These are phyloP conservation scores for Phyllotreta cruciferae DNA, from an alignment of 2,888 invertebrate genomes.

Conservation along the genomic window DNA sequence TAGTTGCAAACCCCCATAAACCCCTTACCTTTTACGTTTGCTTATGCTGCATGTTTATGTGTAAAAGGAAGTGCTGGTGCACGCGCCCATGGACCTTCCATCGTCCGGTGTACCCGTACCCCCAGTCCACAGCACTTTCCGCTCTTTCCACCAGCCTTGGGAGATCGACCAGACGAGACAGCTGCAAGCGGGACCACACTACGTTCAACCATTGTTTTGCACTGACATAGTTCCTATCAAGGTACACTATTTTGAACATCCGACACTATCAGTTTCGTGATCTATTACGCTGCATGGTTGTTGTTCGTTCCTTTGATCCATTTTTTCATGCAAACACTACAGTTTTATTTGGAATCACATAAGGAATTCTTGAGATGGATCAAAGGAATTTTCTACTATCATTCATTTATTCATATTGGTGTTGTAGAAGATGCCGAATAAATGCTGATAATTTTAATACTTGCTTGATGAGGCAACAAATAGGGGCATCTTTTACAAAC, in stretches of 20 bases:
- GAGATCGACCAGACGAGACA: slow-evolving; percentile 70
- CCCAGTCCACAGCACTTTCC: slow-evolving; percentile 63
- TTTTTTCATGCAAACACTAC: not conserved
- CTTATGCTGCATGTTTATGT: slow-evolving; percentile 62
- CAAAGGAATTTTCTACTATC: slow-evolving; percentile 8
- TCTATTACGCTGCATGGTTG: slow-evolving; percentile 1
- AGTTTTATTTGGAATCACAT: not conserved
- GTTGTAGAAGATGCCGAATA: not conserved
- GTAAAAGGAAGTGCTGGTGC: slow-evolving; percentile 62
- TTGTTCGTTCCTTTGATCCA: slow-evolving; percentile 2
- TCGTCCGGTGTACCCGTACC: slow-evolving; percentile 56
- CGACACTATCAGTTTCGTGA: slow-evolving; percentile 17
- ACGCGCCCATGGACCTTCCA: slow-evolving; percentile 60
- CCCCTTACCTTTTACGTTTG: slow-evolving; percentile 43
- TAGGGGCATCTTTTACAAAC: not conserved
- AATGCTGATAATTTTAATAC: not conserved
- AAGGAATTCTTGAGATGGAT: not conserved
- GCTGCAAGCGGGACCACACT: slow-evolving; percentile 50
- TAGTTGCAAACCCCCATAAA: slow-evolving; percentile 38
- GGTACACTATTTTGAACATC: slow-evolving; percentile 53
- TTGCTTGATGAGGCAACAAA: not conserved
- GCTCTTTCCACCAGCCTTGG: slow-evolving; percentile 73
- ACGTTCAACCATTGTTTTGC: slow-evolving; percentile 58
- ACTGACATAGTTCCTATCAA: slow-evolving; percentile 66
- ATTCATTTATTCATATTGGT: slow-evolving; percentile 1